These are phyloP conservation scores for Ichneumoninae sp. DNA, from an alignment of 2,888 invertebrate species.

Conservation along the genomic window DNA sequence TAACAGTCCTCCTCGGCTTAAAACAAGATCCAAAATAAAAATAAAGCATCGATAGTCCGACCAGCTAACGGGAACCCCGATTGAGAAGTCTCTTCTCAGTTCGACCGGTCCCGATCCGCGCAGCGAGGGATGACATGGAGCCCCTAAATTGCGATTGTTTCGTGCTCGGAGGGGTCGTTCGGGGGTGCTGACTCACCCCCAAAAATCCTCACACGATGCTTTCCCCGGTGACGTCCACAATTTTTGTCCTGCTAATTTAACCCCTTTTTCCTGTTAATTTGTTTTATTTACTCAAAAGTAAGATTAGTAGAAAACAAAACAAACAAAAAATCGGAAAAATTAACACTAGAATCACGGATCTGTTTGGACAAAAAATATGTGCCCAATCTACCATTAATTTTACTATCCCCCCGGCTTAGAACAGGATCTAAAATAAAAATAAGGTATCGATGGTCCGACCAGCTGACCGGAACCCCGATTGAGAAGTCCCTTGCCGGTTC, in stretches of 20 bases:
- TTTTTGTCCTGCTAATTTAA: background rate
- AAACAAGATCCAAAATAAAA: background rate
- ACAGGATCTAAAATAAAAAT: background rate
- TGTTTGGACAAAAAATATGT: background rate
- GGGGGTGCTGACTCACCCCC: conserved; percentile 29
- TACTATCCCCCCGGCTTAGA: too few relatives aligned
- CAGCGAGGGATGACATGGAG: background rate
- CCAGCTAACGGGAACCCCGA: background rate
- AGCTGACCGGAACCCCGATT: conserved; percentile 3
- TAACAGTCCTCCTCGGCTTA: too few relatives aligned
- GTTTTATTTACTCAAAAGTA: too few relatives aligned
- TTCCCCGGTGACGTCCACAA: too few relatives aligned
- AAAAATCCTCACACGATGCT: too few relatives aligned
- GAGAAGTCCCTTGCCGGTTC: background rate
- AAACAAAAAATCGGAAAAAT: background rate
- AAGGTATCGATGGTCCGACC: background rate
- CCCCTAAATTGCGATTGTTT: conserved; percentile 25
- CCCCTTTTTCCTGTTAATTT: background rate
- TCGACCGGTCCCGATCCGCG: background rate
- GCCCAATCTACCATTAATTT: background rate
- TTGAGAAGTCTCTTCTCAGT: background rate
- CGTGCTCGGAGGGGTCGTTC: conserved; percentile 13
- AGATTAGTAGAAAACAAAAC: too few relatives aligned
- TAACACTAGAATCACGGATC: background rate
- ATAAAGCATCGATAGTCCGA: background rate